Conservation (phyloP, 2,888 invertebrate species). For the Pollenia amentaria region DNA sequence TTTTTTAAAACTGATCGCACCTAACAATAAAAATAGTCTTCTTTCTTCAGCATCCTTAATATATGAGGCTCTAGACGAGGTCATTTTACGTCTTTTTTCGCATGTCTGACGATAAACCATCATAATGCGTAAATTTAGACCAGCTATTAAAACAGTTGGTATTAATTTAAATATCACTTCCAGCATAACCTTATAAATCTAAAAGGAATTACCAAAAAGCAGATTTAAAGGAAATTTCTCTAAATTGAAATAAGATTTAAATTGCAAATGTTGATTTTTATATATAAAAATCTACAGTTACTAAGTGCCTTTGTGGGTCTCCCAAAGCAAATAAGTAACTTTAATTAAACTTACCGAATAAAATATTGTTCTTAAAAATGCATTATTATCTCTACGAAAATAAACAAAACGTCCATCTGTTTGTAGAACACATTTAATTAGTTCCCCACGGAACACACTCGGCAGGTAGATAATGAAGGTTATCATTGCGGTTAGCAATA, state of each 20-base stretch:
- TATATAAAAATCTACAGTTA: no score
- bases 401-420: constrained; percentile 86
- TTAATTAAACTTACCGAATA: constrained; percentile 84
- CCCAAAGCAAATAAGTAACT: no score
- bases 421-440: constrained; percentile 86
- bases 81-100: constrained; percentile 88
- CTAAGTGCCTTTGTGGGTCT: no score
- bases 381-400: constrained; percentile 86
- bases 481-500: constrained; percentile 87
- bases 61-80: constrained; percentile 85
- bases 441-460: constrained; percentile 87
- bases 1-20: constrained; percentile 76
- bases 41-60: constrained; percentile 88
- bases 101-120: constrained; percentile 88
- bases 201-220: constrained; percentile 51
- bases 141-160: constrained; percentile 88
- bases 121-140: constrained; percentile 88
- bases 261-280: no score
- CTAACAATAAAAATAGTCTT: constrained; percentile 87
- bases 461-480: constrained; percentile 90
- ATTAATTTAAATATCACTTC: constrained; percentile 89
- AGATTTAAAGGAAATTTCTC: no score
- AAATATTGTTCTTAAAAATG: constrained; percentile 85
- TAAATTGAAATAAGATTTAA: no score
- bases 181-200: constrained; percentile 87